Evolutionary conservation across 2,888 invertebrate species (phyloP), one percentile per base, ranked within the genome.

Genomic region (Pyrgus malvae): DNA sequence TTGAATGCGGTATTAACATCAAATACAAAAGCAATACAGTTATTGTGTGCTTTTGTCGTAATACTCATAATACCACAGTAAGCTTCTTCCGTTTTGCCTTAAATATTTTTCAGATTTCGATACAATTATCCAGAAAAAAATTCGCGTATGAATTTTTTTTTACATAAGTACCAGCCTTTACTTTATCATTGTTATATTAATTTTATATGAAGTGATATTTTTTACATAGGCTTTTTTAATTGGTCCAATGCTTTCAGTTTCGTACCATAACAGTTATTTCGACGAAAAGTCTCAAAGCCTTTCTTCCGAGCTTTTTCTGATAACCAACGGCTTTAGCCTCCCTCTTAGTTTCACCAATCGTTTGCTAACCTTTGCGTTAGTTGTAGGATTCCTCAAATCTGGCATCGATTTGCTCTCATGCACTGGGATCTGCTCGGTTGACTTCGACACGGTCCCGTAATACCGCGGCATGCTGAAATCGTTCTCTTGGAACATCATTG

Each of bases 391-490:
- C 31, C 88, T 79, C 16, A 91, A 71, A 69, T 91, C 91, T 1
- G 91, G 91, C 90, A 91, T 90, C 0, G 91, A 90, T 44, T 88
- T 90, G 46, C 91, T 90, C 48, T 90, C 88, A 25, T 87, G 85
- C 0, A 87, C 81, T 0, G 86, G 70, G 2, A 71, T 57, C 3
- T 68, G 67, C 25, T 84, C 81, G 0, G 68, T 59, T 0, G 76
- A 59, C 38, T 84, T 81, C 0, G 82, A 66, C 1, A 84, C 73
- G 1, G 86, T 78, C 0, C 93, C 90, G 61, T 92, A 93, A 63
- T 92, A 92, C 55, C 93, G 80, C 0, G 93, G 93, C 93, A 93
- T 93, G 14, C 92, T 92, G 50, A 91, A 92, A 60, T 93, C 93
- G 45, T 78, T 79, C 58, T 91, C 88, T 19, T 87, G 81, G 25